Base-by-base conservation (phyloP, 2,797 vertebrate species). In the Characodon lateralis region DNA sequence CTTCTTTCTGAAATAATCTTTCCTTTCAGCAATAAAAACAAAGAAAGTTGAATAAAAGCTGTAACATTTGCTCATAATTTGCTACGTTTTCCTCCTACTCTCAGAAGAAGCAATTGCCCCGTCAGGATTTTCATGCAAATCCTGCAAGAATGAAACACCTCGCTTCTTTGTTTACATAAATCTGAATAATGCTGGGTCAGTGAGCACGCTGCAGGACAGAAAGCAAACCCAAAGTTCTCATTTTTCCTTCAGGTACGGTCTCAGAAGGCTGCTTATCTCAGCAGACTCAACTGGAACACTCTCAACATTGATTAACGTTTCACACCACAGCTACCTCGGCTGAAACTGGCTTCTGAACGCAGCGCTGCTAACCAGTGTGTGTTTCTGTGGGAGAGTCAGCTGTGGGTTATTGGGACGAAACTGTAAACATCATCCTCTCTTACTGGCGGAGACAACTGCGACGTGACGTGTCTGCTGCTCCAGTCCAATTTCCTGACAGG, bases 141-240 rank as follows among this genome's bases (percentile, higher is more conserved):
- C 55, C 50, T 76, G 55, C 28, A 1, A 1, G 50, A 65, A 82
- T 75, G 28, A 79, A 76, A 83, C 26, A 46, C 18, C 59, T 76
- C 22, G 12, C 18, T 22, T 68, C 43, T n/a, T 85, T 71, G 80
- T 87, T 90, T 82, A 82, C 86, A 82, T 84, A 76, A 79, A 88
- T 88, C 77, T 85, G 76, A 87, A 90, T 88, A 85, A 89, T 78
- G 0, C 13, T 24, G 69, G 80, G 83, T 90, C 87, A 85, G 26
- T 46, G 86, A 84, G 78, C 75, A 73, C 13, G 72, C 85, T 51
- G 74, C 51, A 66, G 71, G 73, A 71, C 10, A 53, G 73, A 55
- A 80, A 77, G 72, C 61, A 13, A 22, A 75, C 78, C 70, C 43
- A 73, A 90, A 87, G 85, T 85, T 89, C 85, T 85, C 1, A 0